Conservation (phyloP, 1,140 invertebrate species). For the Micrasema minimum region DNA sequence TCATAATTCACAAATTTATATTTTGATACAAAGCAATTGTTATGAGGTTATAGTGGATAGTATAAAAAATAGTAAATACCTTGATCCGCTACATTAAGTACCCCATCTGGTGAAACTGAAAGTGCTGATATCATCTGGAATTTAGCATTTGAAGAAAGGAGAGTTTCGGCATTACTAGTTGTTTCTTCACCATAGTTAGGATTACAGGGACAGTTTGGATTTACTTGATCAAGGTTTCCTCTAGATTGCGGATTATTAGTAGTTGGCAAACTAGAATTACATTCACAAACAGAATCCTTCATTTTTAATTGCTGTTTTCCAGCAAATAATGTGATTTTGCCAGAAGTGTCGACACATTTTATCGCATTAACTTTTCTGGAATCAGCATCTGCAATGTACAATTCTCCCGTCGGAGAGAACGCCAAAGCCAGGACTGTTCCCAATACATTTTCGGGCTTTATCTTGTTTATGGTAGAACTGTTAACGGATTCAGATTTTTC, state of each 20-base stretch:
- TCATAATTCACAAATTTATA: no score
- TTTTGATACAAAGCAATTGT: no score
- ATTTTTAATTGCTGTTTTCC: constrained; percentile 76
- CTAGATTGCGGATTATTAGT: constrained; percentile 64
- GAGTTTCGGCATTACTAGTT: constrained; percentile 80
- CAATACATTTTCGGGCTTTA: constrained; percentile 69
- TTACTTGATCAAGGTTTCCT: constrained; percentile 60
- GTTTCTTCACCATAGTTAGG: constrained; percentile 72
- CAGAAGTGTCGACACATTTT: constrained; percentile 82
- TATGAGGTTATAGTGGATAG: background rate
- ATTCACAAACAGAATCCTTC: constrained; percentile 69
- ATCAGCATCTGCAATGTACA: constrained; percentile 94
- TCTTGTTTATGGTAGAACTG: constrained; percentile 55
- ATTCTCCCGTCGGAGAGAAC: constrained; percentile 91
- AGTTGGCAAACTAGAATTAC: constrained; percentile 67
- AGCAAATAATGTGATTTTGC: constrained; percentile 85
- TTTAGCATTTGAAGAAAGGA: constrained; percentile 89
- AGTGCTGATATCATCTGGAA: constrained; percentile 93
- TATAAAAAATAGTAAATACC: constrained; percentile 66
- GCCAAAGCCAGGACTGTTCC: constrained; percentile 85
- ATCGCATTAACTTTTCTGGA: constrained; percentile 90
- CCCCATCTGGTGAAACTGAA: constrained; percentile 92
- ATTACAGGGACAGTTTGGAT: constrained; percentile 68
- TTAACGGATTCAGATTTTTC: constrained; percentile 45
- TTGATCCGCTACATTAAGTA: constrained; percentile 94